Conservation (phyloP, 2,797 vertebrate species). For the Schizopygopsis pylzovi region DNA sequence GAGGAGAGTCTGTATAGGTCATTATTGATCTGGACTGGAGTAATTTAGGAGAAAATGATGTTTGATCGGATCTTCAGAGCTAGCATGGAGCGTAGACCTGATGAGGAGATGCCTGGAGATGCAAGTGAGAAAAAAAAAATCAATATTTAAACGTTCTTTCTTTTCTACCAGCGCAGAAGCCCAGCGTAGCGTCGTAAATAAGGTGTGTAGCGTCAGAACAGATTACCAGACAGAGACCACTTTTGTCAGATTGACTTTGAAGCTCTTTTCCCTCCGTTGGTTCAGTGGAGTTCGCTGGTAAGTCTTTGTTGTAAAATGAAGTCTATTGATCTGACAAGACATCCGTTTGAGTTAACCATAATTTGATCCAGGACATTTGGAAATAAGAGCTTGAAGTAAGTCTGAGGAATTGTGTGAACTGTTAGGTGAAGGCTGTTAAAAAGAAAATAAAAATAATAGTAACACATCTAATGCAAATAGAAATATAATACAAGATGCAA, state of each 20-base stretch:
- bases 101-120: conserved; percentile 25
- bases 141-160: conserved; percentile 53
- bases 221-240: conserved; percentile 36
- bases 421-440: neutral
- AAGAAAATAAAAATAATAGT: neutral
- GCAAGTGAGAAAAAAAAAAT: conserved; percentile 47
- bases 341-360: conserved; percentile 29
- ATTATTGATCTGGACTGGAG: conserved; percentile 58
- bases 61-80: conserved; percentile 55
- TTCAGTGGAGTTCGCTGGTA: conserved; percentile 13
- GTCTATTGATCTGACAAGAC: conserved; percentile 14
- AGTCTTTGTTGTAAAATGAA: conserved; percentile 31
- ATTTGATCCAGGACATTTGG: conserved; percentile 9
- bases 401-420: neutral
- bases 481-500: neutral
- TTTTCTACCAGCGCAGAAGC: conserved; percentile 31
- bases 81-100: conserved; percentile 22
- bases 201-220: conserved; percentile 32
- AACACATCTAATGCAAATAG: neutral
- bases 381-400: neutral
- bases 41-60: conserved; percentile 60
- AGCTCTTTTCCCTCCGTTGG: conserved; percentile 21
- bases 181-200: conserved; percentile 38
- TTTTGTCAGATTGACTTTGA: conserved; percentile 41
- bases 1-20: conserved; percentile 49